Evolutionary conservation across 2,113 vertebrate genomes (phyloP).

Genomic region (Pundamilia nyererei): DNA sequence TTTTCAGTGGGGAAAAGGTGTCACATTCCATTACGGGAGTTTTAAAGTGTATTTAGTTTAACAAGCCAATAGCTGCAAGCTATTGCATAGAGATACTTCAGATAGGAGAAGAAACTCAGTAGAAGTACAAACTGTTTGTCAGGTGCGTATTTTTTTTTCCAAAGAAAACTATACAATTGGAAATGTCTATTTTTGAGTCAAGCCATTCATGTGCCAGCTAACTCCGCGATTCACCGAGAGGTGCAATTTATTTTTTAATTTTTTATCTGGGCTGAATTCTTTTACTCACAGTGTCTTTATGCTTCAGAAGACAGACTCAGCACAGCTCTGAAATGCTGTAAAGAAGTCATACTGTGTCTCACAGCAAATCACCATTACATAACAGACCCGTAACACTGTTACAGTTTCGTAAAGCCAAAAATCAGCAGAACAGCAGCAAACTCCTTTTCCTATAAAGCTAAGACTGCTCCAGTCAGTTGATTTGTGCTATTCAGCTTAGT

Average conservation of each 20-base stretch:
- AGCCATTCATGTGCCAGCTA: not conserved
- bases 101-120: not conserved
- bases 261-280: not conserved
- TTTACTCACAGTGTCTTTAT: not conserved
- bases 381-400: not conserved
- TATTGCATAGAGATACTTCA: not conserved
- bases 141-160: accelerated
- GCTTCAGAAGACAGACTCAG: not conserved
- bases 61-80: not conserved
- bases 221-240: not conserved
- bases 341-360: not conserved
- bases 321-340: not conserved
- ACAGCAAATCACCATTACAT: not conserved
- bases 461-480: not conserved
- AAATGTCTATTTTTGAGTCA: not conserved
- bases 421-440: not conserved
- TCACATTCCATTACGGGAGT: not conserved
- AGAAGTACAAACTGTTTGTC: not conserved
- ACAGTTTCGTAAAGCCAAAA: not conserved
- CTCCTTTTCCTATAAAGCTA: not conserved
- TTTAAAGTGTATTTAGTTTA: not conserved
- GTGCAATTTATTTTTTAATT: not conserved
- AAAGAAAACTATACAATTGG: not conserved
- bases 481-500: not conserved
- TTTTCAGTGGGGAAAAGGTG: not conserved